Evolutionary conservation across 1,140 invertebrate genomes (phyloP).

Genomic region (Euura saliciscinereae): DNA sequence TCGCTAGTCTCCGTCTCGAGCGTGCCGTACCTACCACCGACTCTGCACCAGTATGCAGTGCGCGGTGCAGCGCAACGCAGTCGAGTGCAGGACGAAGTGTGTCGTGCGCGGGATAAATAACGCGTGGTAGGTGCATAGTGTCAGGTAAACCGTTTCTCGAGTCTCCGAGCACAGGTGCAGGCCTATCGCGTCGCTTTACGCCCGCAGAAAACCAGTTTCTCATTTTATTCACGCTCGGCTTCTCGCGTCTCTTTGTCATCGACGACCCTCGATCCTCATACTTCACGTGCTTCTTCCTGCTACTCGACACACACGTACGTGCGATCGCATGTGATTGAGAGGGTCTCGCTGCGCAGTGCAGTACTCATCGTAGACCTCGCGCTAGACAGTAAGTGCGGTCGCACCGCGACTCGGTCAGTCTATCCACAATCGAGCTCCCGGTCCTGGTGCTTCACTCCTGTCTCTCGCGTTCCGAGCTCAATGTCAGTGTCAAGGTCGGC

Average conservation of each 20-base stretch:
- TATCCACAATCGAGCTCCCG: too few species aligned
- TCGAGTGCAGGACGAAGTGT: neutral
- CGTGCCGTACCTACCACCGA: slow-evolving; percentile 6
- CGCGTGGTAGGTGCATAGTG: too few species aligned
- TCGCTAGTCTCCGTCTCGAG: slow-evolving; percentile 19
- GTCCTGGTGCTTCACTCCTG: slow-evolving; percentile 21
- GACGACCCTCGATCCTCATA: neutral
- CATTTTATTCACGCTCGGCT: neutral
- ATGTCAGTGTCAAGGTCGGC: slow-evolving; percentile 61
- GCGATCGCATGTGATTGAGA: too few species aligned
- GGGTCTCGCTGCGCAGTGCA: too few species aligned
- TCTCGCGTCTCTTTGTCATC: neutral
- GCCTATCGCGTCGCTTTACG: neutral
- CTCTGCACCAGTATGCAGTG: neutral
- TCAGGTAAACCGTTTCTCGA: neutral
- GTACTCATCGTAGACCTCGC: too few species aligned
- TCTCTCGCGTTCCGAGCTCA: slow-evolving; percentile 30
- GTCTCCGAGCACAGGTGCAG: neutral
- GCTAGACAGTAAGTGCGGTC: too few species aligned
- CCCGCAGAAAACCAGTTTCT: neutral
- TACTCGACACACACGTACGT: too few species aligned
- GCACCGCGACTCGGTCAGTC: too few species aligned
- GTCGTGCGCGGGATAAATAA: neutral
- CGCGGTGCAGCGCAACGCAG: neutral
- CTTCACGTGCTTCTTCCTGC: neutral